phyloP scores from a whole-genome alignment of 2,113 vertebrate species.

The Mugil cephalus region DNA sequence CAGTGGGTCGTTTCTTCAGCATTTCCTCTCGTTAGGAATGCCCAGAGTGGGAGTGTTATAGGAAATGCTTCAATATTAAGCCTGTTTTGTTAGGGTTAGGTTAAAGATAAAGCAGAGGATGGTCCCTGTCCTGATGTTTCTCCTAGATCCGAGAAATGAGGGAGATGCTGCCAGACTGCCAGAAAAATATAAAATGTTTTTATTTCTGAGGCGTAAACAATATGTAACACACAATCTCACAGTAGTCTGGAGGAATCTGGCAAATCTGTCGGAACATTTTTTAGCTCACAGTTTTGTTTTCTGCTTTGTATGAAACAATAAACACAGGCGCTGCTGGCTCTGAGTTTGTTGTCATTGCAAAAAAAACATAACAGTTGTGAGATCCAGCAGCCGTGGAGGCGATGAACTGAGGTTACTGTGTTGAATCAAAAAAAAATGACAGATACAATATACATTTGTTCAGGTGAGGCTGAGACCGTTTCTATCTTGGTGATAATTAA shows the following conservation, averaged over 20 bases:
- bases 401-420: constrained; percentile 68
- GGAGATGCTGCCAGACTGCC: not conserved
- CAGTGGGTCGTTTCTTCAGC: constrained; percentile 50
- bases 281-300: constrained; percentile 72
- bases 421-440: constrained; percentile 1
- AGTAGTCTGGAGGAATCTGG: constrained; percentile 52
- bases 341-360: constrained; percentile 64
- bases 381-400: constrained; percentile 55
- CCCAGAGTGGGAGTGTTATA: constrained; percentile 42
- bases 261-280: constrained; percentile 62
- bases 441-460: not conserved
- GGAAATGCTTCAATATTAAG: constrained; percentile 55
- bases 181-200: constrained; percentile 24
- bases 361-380: constrained; percentile 54
- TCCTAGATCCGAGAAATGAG: constrained; percentile 4
- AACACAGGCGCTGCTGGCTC: constrained; percentile 69
- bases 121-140: constrained; percentile 21
- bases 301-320: constrained; percentile 70
- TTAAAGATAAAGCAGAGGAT: constrained; percentile 39
- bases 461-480: not conserved
- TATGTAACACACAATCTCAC: constrained; percentile 38
- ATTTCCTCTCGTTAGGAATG: constrained; percentile 63
- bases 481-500: constrained; percentile 23
- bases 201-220: constrained; percentile 32
- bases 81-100: constrained; percentile 25